Evolutionary conservation across 2,888 invertebrate genomes (phyloP).

Genomic region (Acanthosoma haemorrhoidale): DNA sequence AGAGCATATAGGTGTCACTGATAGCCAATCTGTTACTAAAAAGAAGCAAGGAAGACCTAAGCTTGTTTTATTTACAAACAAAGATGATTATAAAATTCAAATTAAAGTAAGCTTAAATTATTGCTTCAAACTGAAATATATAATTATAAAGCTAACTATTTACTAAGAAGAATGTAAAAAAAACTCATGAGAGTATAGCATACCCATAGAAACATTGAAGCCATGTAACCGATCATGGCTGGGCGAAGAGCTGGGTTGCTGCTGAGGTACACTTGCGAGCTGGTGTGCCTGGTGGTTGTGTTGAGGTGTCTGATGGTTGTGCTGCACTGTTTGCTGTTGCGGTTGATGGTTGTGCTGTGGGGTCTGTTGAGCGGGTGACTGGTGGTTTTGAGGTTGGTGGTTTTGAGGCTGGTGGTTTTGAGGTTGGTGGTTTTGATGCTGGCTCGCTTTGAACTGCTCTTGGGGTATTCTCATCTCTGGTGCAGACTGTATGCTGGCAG

Average conservation of each 20-base stretch:
- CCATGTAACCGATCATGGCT: not conserved
- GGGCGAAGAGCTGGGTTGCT: not conserved
- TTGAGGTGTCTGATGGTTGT: not conserved
- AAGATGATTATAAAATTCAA: too few species aligned
- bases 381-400: slow-evolving; percentile 25
- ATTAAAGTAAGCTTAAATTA: too few species aligned
- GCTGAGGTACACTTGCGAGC: not conserved
- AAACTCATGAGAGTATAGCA: too few species aligned
- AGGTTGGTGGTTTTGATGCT: slow-evolving; percentile 17
- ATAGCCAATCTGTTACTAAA: too few species aligned
- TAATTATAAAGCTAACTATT: too few species aligned
- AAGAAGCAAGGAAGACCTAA: too few species aligned
- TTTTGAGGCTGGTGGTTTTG: slow-evolving; percentile 15
- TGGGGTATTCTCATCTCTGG: slow-evolving; percentile 51
- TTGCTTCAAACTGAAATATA: too few species aligned
- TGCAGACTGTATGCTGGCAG: slow-evolving; percentile 67
- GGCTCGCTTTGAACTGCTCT: slow-evolving; percentile 5
- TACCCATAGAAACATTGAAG: slow-evolving; percentile 21
- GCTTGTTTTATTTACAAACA: too few species aligned
- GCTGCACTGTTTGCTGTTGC: not conserved
- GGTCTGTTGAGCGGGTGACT: not conserved
- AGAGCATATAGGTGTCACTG: too few species aligned
- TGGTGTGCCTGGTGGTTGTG: not conserved
- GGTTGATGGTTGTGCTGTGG: not conserved
- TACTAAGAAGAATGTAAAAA: too few species aligned